phyloP scores from a whole-genome alignment of 2,797 vertebrate genomes.

The Otolemur crassicaudatus region DNA sequence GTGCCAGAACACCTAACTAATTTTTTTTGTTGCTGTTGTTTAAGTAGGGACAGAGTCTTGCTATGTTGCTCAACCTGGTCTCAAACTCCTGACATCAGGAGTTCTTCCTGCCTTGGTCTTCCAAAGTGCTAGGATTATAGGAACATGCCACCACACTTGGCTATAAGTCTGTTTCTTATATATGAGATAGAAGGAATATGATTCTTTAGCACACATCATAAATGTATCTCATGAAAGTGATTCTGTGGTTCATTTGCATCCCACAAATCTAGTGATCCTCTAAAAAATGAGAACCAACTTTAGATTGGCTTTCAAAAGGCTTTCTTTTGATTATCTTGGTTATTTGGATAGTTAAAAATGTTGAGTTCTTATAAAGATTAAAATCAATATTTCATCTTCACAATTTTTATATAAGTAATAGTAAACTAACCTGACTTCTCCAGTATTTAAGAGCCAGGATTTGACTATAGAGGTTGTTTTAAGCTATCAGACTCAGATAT shows the following conservation, averaged over 20 bases:
- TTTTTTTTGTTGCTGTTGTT: too few relatives aligned
- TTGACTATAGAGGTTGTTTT: background rate
- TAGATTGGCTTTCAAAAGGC: background rate
- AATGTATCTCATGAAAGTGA: background rate
- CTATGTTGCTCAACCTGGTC: background rate
- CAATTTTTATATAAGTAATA: background rate
- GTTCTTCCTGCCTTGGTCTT: background rate
- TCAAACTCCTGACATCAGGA: background rate
- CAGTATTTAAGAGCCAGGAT: background rate
- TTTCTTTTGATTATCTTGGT: background rate
- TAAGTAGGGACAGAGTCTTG: background rate
- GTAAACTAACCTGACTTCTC: background rate
- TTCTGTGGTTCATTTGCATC: background rate
- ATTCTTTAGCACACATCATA: background rate
- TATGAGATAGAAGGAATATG: background rate
- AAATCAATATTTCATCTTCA: background rate
- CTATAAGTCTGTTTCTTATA: background rate
- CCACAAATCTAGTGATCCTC: background rate
- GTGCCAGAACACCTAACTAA: background rate
- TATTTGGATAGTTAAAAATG: background rate
- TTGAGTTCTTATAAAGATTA: background rate
- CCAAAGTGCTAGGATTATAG: background rate
- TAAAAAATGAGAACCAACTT: constrained; percentile 14
- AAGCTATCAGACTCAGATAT: background rate
- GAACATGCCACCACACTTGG: background rate